Percentiles rank a stretch among this genome's conserved stretches.
Evolutionary conservation across 2,797 vertebrate genomes (phyloP).

Genomic region (Serranus cabrilla): DNA sequence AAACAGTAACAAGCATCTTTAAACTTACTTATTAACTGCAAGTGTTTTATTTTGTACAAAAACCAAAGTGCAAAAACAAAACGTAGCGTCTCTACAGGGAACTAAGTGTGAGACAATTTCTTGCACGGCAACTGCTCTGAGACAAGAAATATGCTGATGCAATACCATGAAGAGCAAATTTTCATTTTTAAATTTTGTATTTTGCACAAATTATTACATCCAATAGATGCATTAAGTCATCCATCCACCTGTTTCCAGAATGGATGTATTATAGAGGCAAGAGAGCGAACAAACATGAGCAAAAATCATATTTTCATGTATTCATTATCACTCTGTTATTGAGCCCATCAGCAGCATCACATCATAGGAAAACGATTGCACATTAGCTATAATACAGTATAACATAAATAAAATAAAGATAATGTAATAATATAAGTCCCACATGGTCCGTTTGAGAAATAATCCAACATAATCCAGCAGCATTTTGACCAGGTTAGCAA

Average conservation of each 20-base stretch:
- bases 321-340: neutral
- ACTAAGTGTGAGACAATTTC: neutral
- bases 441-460: too few species aligned
- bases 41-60: neutral
- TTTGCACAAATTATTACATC: neutral
- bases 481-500: too few species aligned
- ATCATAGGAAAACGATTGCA: neutral
- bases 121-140: conserved; percentile 1
- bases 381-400: neutral
- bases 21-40: neutral
- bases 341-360: neutral
- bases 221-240: neutral
- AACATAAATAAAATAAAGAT: neutral
- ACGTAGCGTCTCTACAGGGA: neutral
- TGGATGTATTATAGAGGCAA: neutral
- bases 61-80: neutral
- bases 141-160: neutral
- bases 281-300: neutral
- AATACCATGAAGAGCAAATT: neutral
- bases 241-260: neutral
- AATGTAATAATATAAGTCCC: neutral
- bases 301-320: neutral
- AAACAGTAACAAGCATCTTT: neutral
- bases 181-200: neutral
- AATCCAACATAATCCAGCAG: too few species aligned